These are phyloP conservation scores for Orestias chungarensis DNA, from an alignment of 2,797 vertebrate species.

Conservation along the genomic window DNA sequence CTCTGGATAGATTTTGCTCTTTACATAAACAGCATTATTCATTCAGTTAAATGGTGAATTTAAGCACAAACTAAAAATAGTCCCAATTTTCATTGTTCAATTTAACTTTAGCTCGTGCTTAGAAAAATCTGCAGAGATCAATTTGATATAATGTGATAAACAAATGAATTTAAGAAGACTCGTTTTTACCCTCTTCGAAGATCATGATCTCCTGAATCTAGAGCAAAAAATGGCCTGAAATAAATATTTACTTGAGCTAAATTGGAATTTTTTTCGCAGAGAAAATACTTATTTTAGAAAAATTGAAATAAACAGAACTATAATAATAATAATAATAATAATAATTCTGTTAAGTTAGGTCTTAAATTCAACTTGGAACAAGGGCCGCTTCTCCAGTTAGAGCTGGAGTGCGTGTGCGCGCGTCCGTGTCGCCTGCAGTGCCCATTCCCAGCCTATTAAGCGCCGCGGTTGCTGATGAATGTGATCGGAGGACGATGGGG, in stretches of 20 bases:
- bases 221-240: background rate
- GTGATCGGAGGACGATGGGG: constrained; percentile 81
- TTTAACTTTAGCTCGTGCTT: background rate
- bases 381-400: too few relatives aligned
- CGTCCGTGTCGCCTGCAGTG: constrained; percentile 65
- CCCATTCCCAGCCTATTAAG: constrained; percentile 79
- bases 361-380: background rate
- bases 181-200: background rate
- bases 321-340: background rate
- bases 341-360: background rate
- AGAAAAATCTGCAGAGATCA: background rate
- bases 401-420: too few relatives aligned
- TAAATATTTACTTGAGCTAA: background rate
- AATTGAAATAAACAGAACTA: background rate
- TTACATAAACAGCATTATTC: background rate
- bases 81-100: background rate
- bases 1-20: background rate
- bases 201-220: background rate
- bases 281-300: background rate
- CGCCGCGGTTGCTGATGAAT: constrained; percentile 77
- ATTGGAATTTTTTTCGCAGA: background rate
- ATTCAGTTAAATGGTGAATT: background rate
- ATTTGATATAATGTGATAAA: background rate
- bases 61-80: background rate
- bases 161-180: background rate